Conservation (phyloP, 1,140 invertebrate genomes). For the Octopus sinensis region DNA sequence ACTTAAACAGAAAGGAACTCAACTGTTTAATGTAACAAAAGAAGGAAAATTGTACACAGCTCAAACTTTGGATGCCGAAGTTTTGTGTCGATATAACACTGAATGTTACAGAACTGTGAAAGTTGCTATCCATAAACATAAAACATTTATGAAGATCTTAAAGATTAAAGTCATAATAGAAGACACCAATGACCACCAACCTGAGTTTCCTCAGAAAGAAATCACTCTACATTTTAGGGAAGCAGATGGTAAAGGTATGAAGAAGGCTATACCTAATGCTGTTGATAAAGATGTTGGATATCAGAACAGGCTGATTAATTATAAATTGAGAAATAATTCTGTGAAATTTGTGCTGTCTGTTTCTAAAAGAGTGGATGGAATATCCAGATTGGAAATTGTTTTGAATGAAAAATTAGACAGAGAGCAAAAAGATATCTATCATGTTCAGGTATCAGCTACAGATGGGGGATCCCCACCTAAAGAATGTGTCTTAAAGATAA, state of each 20-base stretch:
- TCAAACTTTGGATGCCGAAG: conserved; percentile 25
- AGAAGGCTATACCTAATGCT: conserved; percentile 19
- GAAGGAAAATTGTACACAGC: conserved; percentile 4
- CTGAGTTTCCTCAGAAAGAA: conserved; percentile 37
- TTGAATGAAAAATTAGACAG: conserved; percentile 66
- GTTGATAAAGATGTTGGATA: conserved; percentile 42
- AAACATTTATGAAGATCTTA: neutral
- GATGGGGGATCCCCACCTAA: conserved; percentile 20
- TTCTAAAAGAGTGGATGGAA: conserved; percentile 33
- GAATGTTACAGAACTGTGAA: conserved; percentile 26
- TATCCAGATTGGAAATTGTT: conserved; percentile 37
- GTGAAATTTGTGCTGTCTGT: conserved; percentile 34
- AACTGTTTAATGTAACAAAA: neutral
- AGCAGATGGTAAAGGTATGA: conserved; percentile 27
- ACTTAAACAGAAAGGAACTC: neutral
- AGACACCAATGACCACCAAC: conserved; percentile 51
- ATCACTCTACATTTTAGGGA: too few relatives aligned
- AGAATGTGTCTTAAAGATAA: conserved; percentile 18
- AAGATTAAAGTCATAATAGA: conserved; percentile 29
- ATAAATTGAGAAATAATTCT: conserved; percentile 22
- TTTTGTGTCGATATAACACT: conserved; percentile 27
- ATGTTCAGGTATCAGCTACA: conserved; percentile 72
- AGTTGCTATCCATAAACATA: conserved; percentile 12
- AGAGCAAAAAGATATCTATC: conserved; percentile 73
- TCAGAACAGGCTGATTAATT: conserved; percentile 33